These are phyloP conservation scores for Peromyscus californicus DNA, from an alignment of 2,113 vertebrate species.

Conservation along the genomic window DNA sequence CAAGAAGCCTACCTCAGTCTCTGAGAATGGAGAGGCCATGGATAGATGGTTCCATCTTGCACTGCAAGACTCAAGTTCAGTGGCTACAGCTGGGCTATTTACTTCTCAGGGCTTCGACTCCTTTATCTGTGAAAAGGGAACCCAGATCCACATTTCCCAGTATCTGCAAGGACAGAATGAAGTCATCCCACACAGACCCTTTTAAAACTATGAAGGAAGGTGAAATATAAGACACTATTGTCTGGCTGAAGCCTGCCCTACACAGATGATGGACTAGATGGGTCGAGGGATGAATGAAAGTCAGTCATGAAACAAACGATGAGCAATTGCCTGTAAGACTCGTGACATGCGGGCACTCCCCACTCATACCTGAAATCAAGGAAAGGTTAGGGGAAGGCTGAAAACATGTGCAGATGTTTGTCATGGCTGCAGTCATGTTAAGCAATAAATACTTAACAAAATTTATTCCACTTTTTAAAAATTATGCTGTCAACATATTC, in stretches of 20 bases:
- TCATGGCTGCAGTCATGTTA: neutral
- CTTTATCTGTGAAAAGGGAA: neutral
- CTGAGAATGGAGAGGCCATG: neutral
- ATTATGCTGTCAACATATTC: constrained; percentile 53
- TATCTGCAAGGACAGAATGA: neutral
- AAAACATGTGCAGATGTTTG: constrained; percentile 52
- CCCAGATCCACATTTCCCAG: neutral
- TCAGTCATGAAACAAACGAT: neutral
- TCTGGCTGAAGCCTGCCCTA: neutral
- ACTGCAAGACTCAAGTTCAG: neutral
- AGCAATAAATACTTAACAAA: constrained; percentile 4
- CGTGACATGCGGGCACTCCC: neutral
- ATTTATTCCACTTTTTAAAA: constrained; percentile 42
- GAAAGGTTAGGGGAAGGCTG: neutral
- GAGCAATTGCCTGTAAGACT: neutral
- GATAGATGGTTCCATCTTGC: neutral
- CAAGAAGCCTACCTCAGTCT: neutral
- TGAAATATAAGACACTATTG: neutral
- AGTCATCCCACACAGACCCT: neutral
- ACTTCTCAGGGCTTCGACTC: neutral
- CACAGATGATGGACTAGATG: neutral
- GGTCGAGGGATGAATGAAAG: constrained; percentile 13
- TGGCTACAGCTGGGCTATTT: neutral
- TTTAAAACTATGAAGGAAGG: neutral
- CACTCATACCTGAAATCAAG: constrained; percentile 22